Percentiles rank a stretch among this genome's conserved stretches.
These are phyloP conservation scores for Bellardia pandia DNA, from an alignment of 2,888 invertebrate genomes.

Conservation along the genomic window DNA sequence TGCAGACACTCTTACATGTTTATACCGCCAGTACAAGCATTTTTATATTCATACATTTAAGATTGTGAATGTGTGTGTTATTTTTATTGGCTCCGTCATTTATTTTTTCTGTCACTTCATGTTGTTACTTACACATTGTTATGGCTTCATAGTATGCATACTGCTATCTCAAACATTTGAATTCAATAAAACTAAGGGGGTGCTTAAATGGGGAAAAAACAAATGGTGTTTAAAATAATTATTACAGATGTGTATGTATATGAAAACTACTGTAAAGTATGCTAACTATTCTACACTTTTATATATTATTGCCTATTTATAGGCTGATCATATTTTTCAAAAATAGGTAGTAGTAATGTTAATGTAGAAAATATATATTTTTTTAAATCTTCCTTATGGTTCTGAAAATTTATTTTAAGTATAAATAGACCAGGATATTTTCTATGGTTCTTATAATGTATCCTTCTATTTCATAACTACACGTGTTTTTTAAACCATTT, in stretches of 20 bases:
- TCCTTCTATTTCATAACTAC: too few relatives aligned
- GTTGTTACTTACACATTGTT: slow-evolving; percentile 30
- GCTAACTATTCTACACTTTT: too few relatives aligned
- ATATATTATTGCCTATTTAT: not conserved
- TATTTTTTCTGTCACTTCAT: slow-evolving; percentile 29
- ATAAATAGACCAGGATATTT: too few relatives aligned
- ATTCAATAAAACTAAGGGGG: slow-evolving; percentile 1
- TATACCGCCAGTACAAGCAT: not conserved
- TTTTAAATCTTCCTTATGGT: too few relatives aligned
- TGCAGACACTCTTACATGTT: not conserved
- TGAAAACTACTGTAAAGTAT: too few relatives aligned
- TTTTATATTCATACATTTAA: slow-evolving; percentile 18
- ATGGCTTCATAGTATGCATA: slow-evolving; percentile 4
- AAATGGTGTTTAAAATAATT: too few relatives aligned
- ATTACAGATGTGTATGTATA: not conserved
- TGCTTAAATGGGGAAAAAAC: not conserved
- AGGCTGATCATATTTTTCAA: not conserved
- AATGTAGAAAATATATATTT: too few relatives aligned
- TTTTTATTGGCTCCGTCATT: slow-evolving; percentile 3
- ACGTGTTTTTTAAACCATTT: too few relatives aligned
- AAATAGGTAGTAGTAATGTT: too few relatives aligned
- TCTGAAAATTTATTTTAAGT: too few relatives aligned
- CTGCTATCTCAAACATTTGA: not conserved
- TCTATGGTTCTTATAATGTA: too few relatives aligned
- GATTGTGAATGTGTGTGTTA: not conserved